A percentile compares a stretch with the other conserved stretches of the same genome.
Conservation (phyloP, 1,140 invertebrate species). For the Pogonomyrmex californicus region DNA sequence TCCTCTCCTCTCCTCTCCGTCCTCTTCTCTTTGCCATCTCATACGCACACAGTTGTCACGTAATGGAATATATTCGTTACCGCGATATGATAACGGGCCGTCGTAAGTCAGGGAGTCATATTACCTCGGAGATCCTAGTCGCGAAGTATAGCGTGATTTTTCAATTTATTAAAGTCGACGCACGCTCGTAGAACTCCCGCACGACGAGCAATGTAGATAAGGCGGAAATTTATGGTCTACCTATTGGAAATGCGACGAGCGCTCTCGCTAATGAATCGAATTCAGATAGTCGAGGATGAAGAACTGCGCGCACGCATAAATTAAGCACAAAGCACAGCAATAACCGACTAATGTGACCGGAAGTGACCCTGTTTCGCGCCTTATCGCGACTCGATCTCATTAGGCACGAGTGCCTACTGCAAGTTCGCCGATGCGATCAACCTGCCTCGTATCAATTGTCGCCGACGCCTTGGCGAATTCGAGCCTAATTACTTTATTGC, state of each 20-base stretch:
- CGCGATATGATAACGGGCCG: conserved; percentile 56
- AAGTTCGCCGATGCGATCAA: conserved; percentile 78
- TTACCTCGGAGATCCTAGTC: conserved; percentile 50
- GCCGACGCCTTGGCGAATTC: conserved; percentile 64
- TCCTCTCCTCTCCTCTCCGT: neutral
- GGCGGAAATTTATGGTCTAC: conserved; percentile 49
- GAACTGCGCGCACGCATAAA: conserved; percentile 53
- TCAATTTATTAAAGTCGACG: conserved; percentile 65
- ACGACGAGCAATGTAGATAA: conserved; percentile 57
- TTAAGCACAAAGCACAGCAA: conserved; percentile 66
- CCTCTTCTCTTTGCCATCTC: conserved; percentile 41
- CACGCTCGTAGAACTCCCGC: conserved; percentile 37
- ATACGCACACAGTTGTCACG: conserved; percentile 57
- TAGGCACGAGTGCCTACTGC: conserved; percentile 79
- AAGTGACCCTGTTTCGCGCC: conserved; percentile 42
- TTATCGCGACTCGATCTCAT: conserved; percentile 77
- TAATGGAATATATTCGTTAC: conserved; percentile 58
- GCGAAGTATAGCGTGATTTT: conserved; percentile 64
- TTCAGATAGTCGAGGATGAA: conserved; percentile 42
- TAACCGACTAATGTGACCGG: conserved; percentile 33
- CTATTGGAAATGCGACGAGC: conserved; percentile 62
- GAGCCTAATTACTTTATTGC: conserved; percentile 68
- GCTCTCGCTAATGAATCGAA: conserved; percentile 60
- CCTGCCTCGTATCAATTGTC: conserved; percentile 78
- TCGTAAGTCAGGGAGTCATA: conserved; percentile 60